These are phyloP conservation scores for Phacellophora camtschatica DNA, from an alignment of 30 jellyfish, hydroid and myxozoan species.

Conservation along the genomic window DNA sequence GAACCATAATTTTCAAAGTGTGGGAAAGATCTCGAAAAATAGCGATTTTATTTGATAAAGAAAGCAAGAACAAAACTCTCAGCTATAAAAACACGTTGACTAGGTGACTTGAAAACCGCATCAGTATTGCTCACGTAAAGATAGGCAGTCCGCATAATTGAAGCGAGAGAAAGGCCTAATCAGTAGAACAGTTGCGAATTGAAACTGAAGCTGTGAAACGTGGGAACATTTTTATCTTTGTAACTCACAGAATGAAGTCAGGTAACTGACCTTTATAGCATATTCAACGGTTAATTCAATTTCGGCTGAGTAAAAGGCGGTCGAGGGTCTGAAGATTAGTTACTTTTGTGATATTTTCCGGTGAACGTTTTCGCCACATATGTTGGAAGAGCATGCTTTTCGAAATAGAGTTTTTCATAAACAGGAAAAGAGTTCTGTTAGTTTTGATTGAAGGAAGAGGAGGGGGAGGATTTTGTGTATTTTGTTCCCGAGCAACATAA, in stretches of 20 bases:
- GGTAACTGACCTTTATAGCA: background rate
- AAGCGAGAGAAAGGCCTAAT: background rate
- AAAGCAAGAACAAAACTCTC: background rate
- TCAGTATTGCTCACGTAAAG: background rate
- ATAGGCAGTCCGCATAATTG: conserved; percentile 25
- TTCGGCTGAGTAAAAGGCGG: background rate
- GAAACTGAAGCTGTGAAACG: conserved; percentile 22
- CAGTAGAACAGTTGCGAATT: conserved; percentile 16
- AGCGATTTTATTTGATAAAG: background rate
- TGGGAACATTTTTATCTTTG: conserved; percentile 31
- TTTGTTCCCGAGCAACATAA: too few relatives aligned
- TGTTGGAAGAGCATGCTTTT: too few relatives aligned
- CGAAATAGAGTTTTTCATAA: too few relatives aligned
- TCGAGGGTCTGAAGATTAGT: background rate
- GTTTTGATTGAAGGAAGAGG: too few relatives aligned
- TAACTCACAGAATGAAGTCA: background rate
- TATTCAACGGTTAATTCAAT: background rate
- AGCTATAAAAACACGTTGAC: background rate
- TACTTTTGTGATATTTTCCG: background rate
- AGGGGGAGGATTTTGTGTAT: too few relatives aligned
- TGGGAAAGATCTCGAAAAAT: conserved; percentile 27
- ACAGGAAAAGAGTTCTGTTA: too few relatives aligned
- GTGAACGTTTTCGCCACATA: background rate
- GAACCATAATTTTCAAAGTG: conserved; percentile 33
- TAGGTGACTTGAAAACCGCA: conserved; percentile 14